Evolutionary conservation across 2,888 invertebrate species (phyloP).

Genomic region (Caenorhabditis uteleia): DNA sequence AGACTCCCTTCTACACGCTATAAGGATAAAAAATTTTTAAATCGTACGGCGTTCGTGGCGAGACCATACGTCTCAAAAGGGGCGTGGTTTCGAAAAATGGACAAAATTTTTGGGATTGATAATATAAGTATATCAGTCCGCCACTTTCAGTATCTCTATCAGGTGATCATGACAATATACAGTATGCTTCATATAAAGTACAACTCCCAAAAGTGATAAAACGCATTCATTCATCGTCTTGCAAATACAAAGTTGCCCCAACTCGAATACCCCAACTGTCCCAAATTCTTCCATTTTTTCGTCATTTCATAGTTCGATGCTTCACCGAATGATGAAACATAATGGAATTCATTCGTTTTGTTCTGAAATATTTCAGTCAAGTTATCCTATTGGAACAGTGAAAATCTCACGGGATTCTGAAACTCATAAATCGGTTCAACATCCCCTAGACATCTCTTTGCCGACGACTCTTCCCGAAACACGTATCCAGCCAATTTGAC

Average conservation of each 20-base stretch:
- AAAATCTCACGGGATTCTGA: constrained; percentile 11
- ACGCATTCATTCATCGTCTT: constrained; percentile 5
- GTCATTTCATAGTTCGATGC: constrained; percentile 6
- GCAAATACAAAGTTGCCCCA: constrained; percentile 40
- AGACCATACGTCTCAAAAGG: no score
- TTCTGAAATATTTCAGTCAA: no score
- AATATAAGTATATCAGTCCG: no score
- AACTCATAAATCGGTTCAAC: constrained; percentile 23
- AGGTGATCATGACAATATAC: no score
- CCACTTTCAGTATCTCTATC: no score
- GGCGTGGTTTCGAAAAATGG: no score
- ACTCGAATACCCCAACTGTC: constrained; percentile 21
- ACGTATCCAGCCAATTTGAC: constrained; percentile 24
- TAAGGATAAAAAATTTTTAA: no score
- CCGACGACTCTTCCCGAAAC: constrained; percentile 31
- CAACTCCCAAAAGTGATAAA: not conserved
- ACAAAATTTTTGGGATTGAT: no score
- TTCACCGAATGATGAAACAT: constrained; percentile 13
- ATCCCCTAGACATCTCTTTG: constrained; percentile 28
- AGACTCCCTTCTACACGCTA: no score
- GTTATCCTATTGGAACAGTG: no score
- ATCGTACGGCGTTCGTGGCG: no score
- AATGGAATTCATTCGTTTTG: constrained; percentile 15
- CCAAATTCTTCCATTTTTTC: constrained; percentile 27
- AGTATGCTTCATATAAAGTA: no score